Conservation (phyloP, 2,888 invertebrate species). For the Sericinus montela region DNA sequence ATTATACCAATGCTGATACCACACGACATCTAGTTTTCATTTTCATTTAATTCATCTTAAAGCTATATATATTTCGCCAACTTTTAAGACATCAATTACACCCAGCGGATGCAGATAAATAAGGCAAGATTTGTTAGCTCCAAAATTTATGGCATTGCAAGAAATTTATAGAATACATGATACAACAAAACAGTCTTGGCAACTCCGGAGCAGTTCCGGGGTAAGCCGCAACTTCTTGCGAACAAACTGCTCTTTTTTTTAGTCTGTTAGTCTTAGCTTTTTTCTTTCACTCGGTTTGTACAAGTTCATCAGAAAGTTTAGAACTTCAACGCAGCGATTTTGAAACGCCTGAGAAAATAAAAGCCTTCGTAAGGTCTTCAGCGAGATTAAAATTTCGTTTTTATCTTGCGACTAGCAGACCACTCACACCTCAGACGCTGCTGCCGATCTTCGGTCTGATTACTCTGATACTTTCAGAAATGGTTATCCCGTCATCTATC, state of each 20-base stretch:
- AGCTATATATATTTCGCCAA: background rate
- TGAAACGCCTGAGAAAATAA: background rate
- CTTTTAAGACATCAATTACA: background rate
- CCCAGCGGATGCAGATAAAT: conserved; percentile 4
- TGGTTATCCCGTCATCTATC: no score
- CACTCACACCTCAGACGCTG: no score
- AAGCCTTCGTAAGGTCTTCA: no score
- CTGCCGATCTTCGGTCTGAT: no score
- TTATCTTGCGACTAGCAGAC: no score
- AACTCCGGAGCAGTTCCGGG: conserved; percentile 6
- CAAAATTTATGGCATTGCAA: conserved; percentile 5
- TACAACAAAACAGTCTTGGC: conserved; percentile 9
- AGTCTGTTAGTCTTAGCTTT: conserved; percentile 1
- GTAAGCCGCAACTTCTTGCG: background rate
- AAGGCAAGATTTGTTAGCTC: conserved; percentile 8
- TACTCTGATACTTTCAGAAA: no score
- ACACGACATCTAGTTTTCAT: no score
- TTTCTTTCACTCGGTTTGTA: background rate
- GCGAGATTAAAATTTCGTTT: no score
- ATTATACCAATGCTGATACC: no score
- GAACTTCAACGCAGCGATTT: background rate
- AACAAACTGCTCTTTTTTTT: conserved; percentile 3
- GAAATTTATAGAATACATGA: conserved; percentile 13
- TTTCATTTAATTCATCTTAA: no score
- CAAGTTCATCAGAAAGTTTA: background rate